Percentiles rank a stretch among this genome's conserved stretches.
Conservation (phyloP, 53 echinoderm and acorn worm genomes). For the Arbacia lixula region DNA sequence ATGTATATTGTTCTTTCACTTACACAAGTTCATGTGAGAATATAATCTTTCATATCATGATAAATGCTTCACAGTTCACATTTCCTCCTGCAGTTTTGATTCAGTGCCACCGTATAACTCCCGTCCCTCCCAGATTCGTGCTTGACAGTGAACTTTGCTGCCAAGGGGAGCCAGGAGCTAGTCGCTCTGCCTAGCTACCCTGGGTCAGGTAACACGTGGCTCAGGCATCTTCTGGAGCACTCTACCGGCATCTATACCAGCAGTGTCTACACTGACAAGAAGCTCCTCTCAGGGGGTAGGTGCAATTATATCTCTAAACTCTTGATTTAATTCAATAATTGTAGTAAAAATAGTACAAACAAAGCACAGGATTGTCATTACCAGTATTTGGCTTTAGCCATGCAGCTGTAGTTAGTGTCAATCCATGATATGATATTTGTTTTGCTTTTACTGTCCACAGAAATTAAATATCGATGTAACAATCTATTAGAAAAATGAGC, state of each 20-base stretch:
- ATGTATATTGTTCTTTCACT: too few species aligned
- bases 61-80: neutral
- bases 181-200: conserved; percentile 82
- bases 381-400: too few species aligned
- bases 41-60: neutral
- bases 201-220: conserved; percentile 90
- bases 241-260: conserved; percentile 87
- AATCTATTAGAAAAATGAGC: too few species aligned
- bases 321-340: neutral
- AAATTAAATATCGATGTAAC: too few species aligned
- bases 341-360: too few species aligned
- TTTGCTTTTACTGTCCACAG: too few species aligned
- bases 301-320: neutral
- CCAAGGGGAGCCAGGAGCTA: conserved; percentile 60
- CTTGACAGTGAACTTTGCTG: conserved; percentile 31
- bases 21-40: too few species aligned
- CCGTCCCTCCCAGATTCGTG: conserved; percentile 13
- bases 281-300: conserved; percentile 4
- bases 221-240: conserved; percentile 77
- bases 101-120: neutral
- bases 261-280: conserved; percentile 73
- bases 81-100: neutral
- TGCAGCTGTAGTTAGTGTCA: too few species aligned
- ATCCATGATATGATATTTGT: too few species aligned
- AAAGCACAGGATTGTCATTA: too few species aligned